Conservation (phyloP, 2,113 vertebrate genomes). For the Sceloporus tristichus region DNA sequence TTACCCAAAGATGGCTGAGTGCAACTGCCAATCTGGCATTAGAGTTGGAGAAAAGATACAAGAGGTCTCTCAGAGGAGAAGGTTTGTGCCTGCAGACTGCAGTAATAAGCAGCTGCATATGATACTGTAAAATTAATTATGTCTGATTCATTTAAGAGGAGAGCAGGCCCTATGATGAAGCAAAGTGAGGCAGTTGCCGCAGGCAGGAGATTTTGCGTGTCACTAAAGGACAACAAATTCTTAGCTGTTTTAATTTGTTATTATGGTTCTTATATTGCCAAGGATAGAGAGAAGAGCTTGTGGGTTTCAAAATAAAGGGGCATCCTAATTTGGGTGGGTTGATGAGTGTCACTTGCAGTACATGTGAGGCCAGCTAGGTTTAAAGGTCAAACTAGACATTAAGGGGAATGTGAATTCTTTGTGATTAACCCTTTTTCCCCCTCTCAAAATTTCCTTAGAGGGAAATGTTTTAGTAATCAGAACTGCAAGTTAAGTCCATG, state of each 20-base stretch:
- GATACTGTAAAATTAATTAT: too few species aligned
- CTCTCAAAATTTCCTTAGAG: too few species aligned
- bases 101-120: neutral
- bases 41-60: slow-evolving; percentile 60
- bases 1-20: slow-evolving; percentile 41
- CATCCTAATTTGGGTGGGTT: neutral
- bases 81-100: slow-evolving; percentile 35
- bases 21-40: slow-evolving; percentile 44
- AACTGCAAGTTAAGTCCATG: too few species aligned
- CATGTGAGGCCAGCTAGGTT: neutral
- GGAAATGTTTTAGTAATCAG: too few species aligned
- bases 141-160: neutral
- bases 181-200: neutral
- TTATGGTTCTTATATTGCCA: neutral
- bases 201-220: neutral
- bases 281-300: neutral
- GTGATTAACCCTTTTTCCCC: too few species aligned
- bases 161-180: neutral
- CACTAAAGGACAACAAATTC: neutral
- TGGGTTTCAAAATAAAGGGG: neutral
- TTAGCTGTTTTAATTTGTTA: neutral
- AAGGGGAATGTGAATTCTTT: too few species aligned
- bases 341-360: neutral
- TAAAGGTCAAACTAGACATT: too few species aligned
- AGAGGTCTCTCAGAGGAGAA: slow-evolving; percentile 52